Evolutionary conservation across 2,888 invertebrate genomes (phyloP).

Genomic region (Entomobrya multifasciata): DNA sequence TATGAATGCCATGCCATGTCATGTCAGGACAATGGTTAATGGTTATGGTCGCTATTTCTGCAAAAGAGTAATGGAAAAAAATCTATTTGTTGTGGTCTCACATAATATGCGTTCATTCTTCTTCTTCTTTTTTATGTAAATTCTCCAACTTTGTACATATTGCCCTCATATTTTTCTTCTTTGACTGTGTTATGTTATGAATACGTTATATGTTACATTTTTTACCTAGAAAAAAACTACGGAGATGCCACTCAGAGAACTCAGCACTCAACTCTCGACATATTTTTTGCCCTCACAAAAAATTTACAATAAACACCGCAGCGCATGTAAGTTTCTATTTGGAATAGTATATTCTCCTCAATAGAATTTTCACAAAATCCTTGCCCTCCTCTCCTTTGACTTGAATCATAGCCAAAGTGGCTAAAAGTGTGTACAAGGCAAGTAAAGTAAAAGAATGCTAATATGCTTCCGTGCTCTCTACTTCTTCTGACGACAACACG

Average conservation of each 20-base stretch:
- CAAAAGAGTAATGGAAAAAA: too few relatives aligned
- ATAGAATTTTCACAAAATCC: neutral
- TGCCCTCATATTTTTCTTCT: neutral
- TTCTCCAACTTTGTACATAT: too few relatives aligned
- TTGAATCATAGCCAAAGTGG: constrained; percentile 54
- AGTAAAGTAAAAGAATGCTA: neutral
- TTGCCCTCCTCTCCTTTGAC: constrained; percentile 14
- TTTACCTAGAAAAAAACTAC: too few relatives aligned
- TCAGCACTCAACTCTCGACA: neutral
- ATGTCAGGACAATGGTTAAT: too few relatives aligned
- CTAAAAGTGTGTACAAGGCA: constrained; percentile 29
- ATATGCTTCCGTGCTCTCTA: too few relatives aligned
- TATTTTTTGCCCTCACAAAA: constrained; percentile 1
- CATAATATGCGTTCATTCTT: too few relatives aligned
- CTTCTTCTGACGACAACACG: neutral
- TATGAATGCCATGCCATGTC: too few relatives aligned
- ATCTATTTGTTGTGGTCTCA: too few relatives aligned
- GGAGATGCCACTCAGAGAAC: too few relatives aligned
- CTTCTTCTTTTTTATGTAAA: too few relatives aligned
- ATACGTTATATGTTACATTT: neutral
- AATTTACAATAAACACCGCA: neutral
- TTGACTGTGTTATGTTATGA: neutral
- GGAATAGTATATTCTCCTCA: neutral
- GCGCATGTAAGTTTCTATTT: neutral
- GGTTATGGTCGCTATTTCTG: too few relatives aligned